These are phyloP conservation scores for Pluvianellus socialis DNA, from an alignment of 2,113 vertebrate genomes.

Conservation along the genomic window DNA sequence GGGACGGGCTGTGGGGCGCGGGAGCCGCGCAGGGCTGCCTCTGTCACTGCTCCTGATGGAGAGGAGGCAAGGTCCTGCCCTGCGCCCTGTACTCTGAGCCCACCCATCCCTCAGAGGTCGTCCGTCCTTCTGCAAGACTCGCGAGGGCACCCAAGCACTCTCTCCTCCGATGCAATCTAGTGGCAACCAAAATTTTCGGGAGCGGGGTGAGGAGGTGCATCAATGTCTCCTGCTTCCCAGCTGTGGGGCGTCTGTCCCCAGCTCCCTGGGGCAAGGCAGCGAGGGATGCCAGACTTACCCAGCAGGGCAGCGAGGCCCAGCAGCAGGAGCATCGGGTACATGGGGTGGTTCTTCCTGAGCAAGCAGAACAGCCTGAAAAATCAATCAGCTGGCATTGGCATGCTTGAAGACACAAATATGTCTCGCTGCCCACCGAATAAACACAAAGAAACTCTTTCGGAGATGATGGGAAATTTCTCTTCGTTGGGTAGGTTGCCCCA, in stretches of 20 bases:
- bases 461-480: not conserved
- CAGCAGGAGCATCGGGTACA: not conserved
- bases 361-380: not conserved
- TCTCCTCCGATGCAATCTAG: not conserved
- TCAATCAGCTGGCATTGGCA: not conserved
- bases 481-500: not conserved
- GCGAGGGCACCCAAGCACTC: not conserved
- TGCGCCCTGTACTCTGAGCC: not conserved
- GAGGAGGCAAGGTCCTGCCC: not conserved
- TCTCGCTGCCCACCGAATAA: not conserved
- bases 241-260: not conserved
- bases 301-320: constrained; percentile 35
- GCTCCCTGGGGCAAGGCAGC: not conserved
- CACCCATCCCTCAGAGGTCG: not conserved
- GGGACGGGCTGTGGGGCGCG: fast-evolving
- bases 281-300: constrained; percentile 8
- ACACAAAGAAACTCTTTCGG: not conserved
- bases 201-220: not conserved
- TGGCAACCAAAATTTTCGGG: not conserved
- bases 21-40: not conserved
- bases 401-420: fast-evolving
- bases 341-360: not conserved
- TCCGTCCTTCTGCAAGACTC: not conserved
- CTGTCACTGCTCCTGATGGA: not conserved
- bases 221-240: not conserved